A percentile compares a stretch with the other conserved stretches of the same genome.
These are phyloP conservation scores for Cheilosia vernalis DNA, from an alignment of 2,888 invertebrate species.

Conservation along the genomic window DNA sequence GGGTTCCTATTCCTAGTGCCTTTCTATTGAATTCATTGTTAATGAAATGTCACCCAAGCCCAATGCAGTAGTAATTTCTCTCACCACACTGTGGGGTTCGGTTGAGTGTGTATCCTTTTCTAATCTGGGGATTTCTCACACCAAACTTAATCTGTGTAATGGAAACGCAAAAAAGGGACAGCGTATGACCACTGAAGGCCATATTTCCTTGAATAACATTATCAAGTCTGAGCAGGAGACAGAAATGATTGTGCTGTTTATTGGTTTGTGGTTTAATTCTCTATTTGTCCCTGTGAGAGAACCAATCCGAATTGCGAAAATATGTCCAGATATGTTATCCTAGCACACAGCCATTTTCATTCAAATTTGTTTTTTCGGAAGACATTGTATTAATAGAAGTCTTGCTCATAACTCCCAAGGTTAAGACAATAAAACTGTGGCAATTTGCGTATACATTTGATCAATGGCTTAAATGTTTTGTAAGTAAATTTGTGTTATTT, in stretches of 20 bases:
- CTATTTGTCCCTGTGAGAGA: slow-evolving; percentile 3
- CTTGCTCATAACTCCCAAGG: slow-evolving; percentile 46
- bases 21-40: slow-evolving; percentile 58
- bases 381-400: slow-evolving; percentile 42
- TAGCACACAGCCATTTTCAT: neutral
- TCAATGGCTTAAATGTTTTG: slow-evolving; percentile 42
- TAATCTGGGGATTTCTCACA: slow-evolving; percentile 24
- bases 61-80: slow-evolving; percentile 52
- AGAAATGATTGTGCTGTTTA: slow-evolving; percentile 14
- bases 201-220: slow-evolving; percentile 36
- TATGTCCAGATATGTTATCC: slow-evolving; percentile 36
- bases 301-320: slow-evolving; percentile 36
- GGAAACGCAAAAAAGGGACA: slow-evolving; percentile 36
- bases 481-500: slow-evolving; percentile 35
- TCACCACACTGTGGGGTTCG: neutral
- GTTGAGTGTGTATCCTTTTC: slow-evolving; percentile 9
- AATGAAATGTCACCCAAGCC: slow-evolving; percentile 54
- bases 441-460: slow-evolving; percentile 59
- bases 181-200: slow-evolving; percentile 16
- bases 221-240: slow-evolving; percentile 25
- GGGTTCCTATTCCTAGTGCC: no score
- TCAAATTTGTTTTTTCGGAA: slow-evolving; percentile 1
- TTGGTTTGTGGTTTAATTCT: slow-evolving; percentile 1
- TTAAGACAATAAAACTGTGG: slow-evolving; percentile 50
- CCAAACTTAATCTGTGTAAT: slow-evolving; percentile 47